Evolutionary conservation across 2,888 invertebrate species (phyloP).

Genomic region (Ichneumoninae sp.): DNA sequence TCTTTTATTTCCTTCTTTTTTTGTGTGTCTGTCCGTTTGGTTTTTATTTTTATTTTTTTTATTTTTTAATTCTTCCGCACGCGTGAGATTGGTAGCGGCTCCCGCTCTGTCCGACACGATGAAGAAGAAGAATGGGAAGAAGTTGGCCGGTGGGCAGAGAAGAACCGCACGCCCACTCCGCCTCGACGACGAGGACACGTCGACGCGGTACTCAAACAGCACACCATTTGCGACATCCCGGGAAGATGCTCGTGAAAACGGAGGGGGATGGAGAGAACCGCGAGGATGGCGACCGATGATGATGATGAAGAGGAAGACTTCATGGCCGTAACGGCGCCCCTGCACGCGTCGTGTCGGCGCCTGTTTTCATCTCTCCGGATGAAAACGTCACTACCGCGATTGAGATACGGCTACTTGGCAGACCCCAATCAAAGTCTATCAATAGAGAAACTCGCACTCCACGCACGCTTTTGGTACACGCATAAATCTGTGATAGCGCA

Average conservation of each 20-base stretch:
- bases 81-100: constrained; percentile 19
- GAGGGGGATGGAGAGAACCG: constrained; percentile 16
- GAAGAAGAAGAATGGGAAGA: constrained; percentile 18
- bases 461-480: constrained; percentile 24
- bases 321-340: constrained; percentile 14
- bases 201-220: not conserved
- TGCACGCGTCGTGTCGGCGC: constrained; percentile 35
- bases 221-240: constrained; percentile 30
- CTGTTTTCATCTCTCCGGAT: constrained; percentile 56
- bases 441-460: constrained; percentile 61
- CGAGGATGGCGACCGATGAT: constrained; percentile 7
- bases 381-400: constrained; percentile 61
- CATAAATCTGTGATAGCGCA: constrained; percentile 42
- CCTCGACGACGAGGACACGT: constrained; percentile 10
- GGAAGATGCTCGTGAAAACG: not conserved
- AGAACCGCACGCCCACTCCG: constrained; percentile 42
- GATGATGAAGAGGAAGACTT: constrained; percentile 9
- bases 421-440: constrained; percentile 60
- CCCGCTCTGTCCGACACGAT: not conserved
- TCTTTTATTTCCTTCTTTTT: constrained; percentile 10
- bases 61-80: not conserved
- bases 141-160: not conserved
- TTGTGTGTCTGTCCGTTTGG: not conserved
- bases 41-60: not conserved
- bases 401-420: constrained; percentile 58